Evolutionary conservation across 2,888 invertebrate genomes (phyloP).

Genomic region (Pocota personata): DNA sequence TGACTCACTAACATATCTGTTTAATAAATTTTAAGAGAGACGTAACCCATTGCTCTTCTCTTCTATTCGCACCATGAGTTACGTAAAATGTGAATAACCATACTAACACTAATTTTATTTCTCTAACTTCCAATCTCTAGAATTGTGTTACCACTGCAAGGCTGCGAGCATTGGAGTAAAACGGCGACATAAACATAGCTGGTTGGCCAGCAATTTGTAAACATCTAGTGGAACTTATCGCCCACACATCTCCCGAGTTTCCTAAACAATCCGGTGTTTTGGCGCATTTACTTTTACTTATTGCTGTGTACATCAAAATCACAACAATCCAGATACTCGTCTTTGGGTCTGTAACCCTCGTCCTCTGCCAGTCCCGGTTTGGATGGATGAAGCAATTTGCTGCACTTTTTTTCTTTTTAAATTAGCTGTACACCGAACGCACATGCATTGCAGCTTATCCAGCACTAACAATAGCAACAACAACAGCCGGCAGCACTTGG

Average conservation of each 20-base stretch:
- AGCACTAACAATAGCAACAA: background rate
- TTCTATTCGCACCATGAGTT: too few species aligned
- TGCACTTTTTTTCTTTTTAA: background rate
- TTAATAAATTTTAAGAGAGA: background rate
- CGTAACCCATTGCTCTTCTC: background rate
- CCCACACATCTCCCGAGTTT: conserved; percentile 7
- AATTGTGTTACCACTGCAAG: background rate
- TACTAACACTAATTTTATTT: background rate
- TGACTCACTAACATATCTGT: background rate
- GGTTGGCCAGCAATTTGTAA: background rate
- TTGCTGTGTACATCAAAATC: background rate
- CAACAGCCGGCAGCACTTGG: background rate
- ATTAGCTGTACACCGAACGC: background rate
- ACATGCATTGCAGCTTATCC: conserved; percentile 8
- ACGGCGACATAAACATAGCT: background rate
- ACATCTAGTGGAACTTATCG: conserved; percentile 24
- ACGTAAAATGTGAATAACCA: too few species aligned
- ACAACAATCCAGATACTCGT: background rate
- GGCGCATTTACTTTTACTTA: background rate
- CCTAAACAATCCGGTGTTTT: conserved; percentile 24
- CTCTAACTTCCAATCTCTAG: background rate
- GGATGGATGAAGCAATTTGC: background rate
- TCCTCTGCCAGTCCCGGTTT: too few species aligned
- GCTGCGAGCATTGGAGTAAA: background rate
- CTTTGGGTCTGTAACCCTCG: background rate